phyloP scores from a whole-genome alignment of 2,888 invertebrate genomes.

The Drosophila fungiperda region DNA sequence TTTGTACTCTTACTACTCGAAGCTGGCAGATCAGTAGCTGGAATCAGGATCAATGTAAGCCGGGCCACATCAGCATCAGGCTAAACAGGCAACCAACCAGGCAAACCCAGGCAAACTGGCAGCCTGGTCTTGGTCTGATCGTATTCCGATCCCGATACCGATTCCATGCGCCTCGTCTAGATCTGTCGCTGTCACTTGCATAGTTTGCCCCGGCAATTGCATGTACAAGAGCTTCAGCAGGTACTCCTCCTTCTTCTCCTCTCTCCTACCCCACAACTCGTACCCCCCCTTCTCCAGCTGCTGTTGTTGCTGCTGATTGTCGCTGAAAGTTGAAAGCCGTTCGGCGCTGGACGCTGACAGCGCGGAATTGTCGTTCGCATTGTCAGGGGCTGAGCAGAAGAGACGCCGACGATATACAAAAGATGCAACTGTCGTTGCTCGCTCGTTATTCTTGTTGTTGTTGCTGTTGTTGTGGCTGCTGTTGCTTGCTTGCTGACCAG shows the following conservation, averaged over 20 bases:
- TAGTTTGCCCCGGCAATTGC: slow-evolving; percentile 80
- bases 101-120: slow-evolving; percentile 1
- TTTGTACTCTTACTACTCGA: slow-evolving; percentile 21
- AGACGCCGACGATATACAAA: slow-evolving; percentile 72
- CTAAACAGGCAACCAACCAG: slow-evolving; percentile 16
- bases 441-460: slow-evolving; percentile 54
- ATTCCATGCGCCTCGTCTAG: slow-evolving; percentile 70
- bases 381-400: slow-evolving; percentile 58
- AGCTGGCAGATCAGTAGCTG: slow-evolving; percentile 71
- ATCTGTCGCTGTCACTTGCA: slow-evolving; percentile 82
- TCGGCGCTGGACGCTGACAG: slow-evolving; percentile 74
- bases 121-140: slow-evolving; percentile 35
- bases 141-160: slow-evolving; percentile 42
- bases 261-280: not conserved
- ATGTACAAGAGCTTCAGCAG: slow-evolving; percentile 62
- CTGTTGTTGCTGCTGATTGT: slow-evolving; percentile 53
- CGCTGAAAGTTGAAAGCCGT: slow-evolving; percentile 76
- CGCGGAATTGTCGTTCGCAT: slow-evolving; percentile 81
- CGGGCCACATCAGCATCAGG: slow-evolving; percentile 31
- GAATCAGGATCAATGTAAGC: slow-evolving; percentile 79
- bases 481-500: slow-evolving; percentile 35
- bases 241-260: not conserved
- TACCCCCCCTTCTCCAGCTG: slow-evolving; percentile 11
- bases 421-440: slow-evolving; percentile 75
- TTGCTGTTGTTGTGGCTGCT: slow-evolving; percentile 26